phyloP scores from a whole-genome alignment of 2,113 vertebrate species.

The Acrocephalus arundinaceus region DNA sequence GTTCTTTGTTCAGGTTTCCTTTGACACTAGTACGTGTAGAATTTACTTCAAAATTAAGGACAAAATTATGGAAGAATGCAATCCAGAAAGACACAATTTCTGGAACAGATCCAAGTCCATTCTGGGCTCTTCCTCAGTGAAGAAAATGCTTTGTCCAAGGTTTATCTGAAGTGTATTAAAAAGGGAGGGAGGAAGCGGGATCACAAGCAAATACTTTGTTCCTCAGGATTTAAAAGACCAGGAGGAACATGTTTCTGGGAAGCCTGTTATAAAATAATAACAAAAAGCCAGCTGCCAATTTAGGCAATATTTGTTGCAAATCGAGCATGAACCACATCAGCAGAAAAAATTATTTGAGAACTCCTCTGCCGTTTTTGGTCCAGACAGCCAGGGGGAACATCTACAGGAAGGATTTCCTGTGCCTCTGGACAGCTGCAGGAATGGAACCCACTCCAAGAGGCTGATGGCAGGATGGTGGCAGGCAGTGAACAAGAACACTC shows the following conservation, averaged over 20 bases:
- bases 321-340: not conserved
- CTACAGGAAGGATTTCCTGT: not conserved
- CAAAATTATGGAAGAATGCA: not conserved
- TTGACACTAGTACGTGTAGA: not conserved
- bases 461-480: not conserved
- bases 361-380: not conserved
- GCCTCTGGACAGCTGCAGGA: not conserved
- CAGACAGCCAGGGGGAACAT: not conserved
- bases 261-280: not conserved
- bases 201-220: not conserved
- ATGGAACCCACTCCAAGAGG: not conserved
- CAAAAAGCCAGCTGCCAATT: not conserved
- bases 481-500: not conserved
- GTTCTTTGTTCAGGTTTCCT: not conserved
- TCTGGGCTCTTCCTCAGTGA: not conserved
- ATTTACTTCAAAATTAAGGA: not conserved
- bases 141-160: not conserved
- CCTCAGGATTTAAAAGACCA: not conserved
- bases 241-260: not conserved
- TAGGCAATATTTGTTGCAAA: not conserved
- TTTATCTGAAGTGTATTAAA: not conserved
- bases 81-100: not conserved
- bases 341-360: slow-evolving; percentile 6
- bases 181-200: not conserved
- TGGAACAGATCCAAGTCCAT: not conserved